Percentiles rank a stretch among this genome's conserved stretches.
Conservation (phyloP, 2,888 invertebrate genomes). For the Notodonta dromedarius region DNA sequence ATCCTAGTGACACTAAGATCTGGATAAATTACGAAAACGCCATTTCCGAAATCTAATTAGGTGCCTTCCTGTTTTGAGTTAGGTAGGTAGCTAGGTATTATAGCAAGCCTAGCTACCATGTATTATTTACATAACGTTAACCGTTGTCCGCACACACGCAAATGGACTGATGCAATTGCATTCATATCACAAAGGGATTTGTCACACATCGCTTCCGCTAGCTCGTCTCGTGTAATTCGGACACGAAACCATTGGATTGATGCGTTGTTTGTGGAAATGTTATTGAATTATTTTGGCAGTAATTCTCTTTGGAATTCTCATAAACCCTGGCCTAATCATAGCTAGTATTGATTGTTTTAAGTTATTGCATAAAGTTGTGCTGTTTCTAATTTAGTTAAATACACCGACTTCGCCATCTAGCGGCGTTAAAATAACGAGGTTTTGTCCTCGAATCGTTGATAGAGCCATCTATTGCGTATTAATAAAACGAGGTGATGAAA, state of each 20-base stretch:
- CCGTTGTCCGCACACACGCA: constrained; percentile 17
- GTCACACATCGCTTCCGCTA: constrained; percentile 21
- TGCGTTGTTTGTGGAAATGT: background rate
- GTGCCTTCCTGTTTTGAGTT: too few relatives aligned
- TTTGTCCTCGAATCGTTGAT: too few relatives aligned
- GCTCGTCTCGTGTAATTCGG: constrained; percentile 21
- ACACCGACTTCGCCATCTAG: background rate
- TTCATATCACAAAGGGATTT: constrained; percentile 41
- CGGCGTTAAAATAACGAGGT: background rate
- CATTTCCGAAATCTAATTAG: too few relatives aligned
- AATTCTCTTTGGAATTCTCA: too few relatives aligned
- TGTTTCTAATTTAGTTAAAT: too few relatives aligned
- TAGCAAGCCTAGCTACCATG: background rate
- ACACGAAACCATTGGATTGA: constrained; percentile 5
- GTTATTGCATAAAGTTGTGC: too few relatives aligned
- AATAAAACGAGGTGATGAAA: background rate
- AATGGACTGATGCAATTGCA: constrained; percentile 62
- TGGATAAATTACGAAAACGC: too few relatives aligned
- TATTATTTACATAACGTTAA: constrained; percentile 28
- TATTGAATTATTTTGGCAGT: background rate
- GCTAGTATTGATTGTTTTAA: too few relatives aligned
- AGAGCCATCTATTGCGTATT: too few relatives aligned
- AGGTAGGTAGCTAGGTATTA: too few relatives aligned
- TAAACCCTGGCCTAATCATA: too few relatives aligned
- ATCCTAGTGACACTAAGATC: too few relatives aligned